Evolutionary conservation across 2,888 invertebrate genomes (phyloP).

Genomic region (Muscina levida): DNA sequence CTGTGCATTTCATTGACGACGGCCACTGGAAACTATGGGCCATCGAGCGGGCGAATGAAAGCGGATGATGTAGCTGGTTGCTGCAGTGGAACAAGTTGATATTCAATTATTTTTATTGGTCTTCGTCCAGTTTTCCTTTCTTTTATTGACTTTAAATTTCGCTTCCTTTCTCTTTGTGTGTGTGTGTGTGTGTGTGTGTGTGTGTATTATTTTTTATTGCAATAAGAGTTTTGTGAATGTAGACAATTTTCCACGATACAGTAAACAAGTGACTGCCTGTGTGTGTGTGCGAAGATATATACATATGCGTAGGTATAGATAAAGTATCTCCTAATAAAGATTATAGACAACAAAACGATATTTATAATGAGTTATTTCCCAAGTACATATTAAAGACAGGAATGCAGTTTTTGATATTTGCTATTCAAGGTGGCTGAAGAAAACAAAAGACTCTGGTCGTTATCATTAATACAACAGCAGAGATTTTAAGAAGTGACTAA

Average conservation of each 20-base stretch:
- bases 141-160: no score
- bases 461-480: not conserved
- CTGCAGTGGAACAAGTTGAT: not conserved
- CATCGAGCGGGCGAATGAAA: not conserved
- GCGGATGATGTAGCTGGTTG: not conserved
- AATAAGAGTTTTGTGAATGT: no score
- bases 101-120: not conserved
- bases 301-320: conserved; percentile 28
- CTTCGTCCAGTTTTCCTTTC: no score
- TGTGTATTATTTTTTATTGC: no score
- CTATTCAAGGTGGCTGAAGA: no score
- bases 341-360: conserved; percentile 62
- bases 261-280: not conserved
- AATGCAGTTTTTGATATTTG: not conserved
- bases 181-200: no score
- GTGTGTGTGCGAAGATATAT: not conserved
- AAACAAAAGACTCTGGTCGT: not conserved
- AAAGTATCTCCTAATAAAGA: conserved; percentile 62
- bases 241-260: no score
- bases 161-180: no score
- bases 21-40: not conserved
- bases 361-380: conserved; percentile 58
- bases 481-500: no score
- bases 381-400: conserved; percentile 44
- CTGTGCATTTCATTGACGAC: conserved; percentile 10